Conservation (phyloP, 2,888 invertebrate genomes). For the Calameuta filiformis region DNA sequence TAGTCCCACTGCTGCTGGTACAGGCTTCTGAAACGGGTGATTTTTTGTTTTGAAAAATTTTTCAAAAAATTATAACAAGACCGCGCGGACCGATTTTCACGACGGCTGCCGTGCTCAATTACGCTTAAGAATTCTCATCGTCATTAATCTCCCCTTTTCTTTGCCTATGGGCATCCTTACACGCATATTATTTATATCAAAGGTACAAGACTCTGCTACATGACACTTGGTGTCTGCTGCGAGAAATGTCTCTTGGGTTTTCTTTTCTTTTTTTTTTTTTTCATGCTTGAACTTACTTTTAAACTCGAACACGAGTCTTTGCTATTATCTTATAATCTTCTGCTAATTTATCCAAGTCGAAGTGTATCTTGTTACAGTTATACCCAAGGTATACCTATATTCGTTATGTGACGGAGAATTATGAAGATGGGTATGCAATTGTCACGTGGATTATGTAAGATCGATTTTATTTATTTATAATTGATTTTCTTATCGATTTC, state of each 20-base stretch:
- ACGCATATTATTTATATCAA: slow-evolving; percentile 58
- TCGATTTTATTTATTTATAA: neutral
- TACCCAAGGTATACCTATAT: neutral
- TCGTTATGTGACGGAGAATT: neutral
- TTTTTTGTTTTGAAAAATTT: neutral
- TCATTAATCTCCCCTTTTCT: slow-evolving; percentile 51
- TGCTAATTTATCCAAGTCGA: slow-evolving; percentile 51
- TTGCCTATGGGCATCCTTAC: slow-evolving; percentile 33
- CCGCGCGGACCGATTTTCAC: neutral
- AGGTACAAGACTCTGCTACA: slow-evolving; percentile 36
- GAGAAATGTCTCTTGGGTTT: slow-evolving; percentile 47
- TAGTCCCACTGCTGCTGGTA: slow-evolving; percentile 54
- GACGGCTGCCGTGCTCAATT: slow-evolving; percentile 35
- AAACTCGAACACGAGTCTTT: slow-evolving; percentile 7
- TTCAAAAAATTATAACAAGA: neutral
- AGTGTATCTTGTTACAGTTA: neutral
- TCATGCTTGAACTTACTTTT: neutral
- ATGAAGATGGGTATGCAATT: neutral
- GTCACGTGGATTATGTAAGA: neutral
- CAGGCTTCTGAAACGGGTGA: slow-evolving; percentile 49
- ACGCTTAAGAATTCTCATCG: slow-evolving; percentile 47
- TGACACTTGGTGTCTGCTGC: slow-evolving; percentile 34
- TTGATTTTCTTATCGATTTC: neutral
- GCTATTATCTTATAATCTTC: slow-evolving; percentile 61
- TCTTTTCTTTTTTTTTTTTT: slow-evolving; percentile 32